A percentile compares a stretch with the other conserved stretches of the same genome.
These are phyloP conservation scores for Marmota flaviventris DNA, from an alignment of 2,113 vertebrate species.

Conservation along the genomic window DNA sequence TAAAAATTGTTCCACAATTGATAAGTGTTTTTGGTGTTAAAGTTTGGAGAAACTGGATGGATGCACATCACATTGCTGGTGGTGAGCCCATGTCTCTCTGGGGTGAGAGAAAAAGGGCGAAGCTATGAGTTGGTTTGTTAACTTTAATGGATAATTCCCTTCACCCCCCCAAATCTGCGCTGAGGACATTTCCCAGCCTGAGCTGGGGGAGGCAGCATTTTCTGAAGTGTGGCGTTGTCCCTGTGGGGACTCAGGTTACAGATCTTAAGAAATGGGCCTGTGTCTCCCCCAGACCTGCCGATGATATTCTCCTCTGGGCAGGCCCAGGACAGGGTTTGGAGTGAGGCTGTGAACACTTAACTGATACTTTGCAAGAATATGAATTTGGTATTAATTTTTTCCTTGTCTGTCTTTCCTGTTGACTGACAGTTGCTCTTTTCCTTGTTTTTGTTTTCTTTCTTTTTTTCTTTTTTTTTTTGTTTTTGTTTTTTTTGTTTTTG, in stretches of 20 bases:
- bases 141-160: constrained; percentile 63
- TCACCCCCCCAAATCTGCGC: constrained; percentile 60
- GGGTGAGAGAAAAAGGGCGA: constrained; percentile 79
- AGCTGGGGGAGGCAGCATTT: constrained; percentile 75
- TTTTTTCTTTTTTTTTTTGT: constrained; percentile 56
- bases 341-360: constrained; percentile 76
- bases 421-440: constrained; percentile 64
- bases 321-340: constrained; percentile 78
- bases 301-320: constrained; percentile 74
- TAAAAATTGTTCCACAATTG: constrained; percentile 74
- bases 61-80: constrained; percentile 76
- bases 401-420: constrained; percentile 46
- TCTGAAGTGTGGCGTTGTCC: constrained; percentile 77
- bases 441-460: constrained; percentile 69
- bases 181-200: constrained; percentile 79
- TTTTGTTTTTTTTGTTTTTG: constrained; percentile 54
- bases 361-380: constrained; percentile 59
- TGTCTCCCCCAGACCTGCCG: constrained; percentile 65
- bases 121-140: constrained; percentile 77
- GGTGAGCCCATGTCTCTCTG: constrained; percentile 80
- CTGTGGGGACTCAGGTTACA: constrained; percentile 70
- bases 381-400: constrained; percentile 70
- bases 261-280: constrained; percentile 59
- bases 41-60: constrained; percentile 81
- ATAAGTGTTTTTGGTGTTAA: constrained; percentile 77